Conservation (phyloP, 2,797 vertebrate species). For the Brachymystax lenok region DNA sequence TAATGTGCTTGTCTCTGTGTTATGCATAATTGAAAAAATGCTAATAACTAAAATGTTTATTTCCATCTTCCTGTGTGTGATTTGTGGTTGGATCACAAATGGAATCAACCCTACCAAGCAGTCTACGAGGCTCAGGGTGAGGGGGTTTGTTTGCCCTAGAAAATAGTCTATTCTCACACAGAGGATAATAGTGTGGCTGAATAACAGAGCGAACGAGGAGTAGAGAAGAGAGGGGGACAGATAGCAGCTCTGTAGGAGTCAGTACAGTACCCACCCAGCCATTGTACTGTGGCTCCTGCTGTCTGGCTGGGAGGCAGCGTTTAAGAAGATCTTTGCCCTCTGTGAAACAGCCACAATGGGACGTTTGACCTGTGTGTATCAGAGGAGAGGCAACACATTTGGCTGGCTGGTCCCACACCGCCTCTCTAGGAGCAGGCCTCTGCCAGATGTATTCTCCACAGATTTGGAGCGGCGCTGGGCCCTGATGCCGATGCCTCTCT, state of each 20-base stretch:
- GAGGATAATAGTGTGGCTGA: background rate
- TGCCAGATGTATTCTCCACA: slow-evolving; percentile 42
- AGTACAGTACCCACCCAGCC: background rate
- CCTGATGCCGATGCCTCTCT: background rate
- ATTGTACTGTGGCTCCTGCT: background rate
- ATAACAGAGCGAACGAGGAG: background rate
- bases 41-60: slow-evolving; percentile 71
- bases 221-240: background rate
- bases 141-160: background rate
- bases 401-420: slow-evolving; percentile 25
- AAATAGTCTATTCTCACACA: background rate
- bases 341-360: slow-evolving; percentile 38
- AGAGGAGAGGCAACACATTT: slow-evolving; percentile 40
- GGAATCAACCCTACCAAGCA: background rate
- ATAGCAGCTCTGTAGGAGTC: background rate
- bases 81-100: background rate
- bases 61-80: slow-evolving; percentile 42
- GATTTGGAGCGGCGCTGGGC: slow-evolving; percentile 29
- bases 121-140: too few relatives aligned
- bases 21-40: slow-evolving; percentile 79
- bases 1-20: slow-evolving; percentile 74
- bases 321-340: slow-evolving; percentile 42
- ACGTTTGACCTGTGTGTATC: slow-evolving; percentile 35
- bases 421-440: slow-evolving; percentile 16
- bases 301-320: slow-evolving; percentile 28